phyloP scores from a whole-genome alignment of 1,140 invertebrate genomes.

The Drosophila nigrodunni region DNA sequence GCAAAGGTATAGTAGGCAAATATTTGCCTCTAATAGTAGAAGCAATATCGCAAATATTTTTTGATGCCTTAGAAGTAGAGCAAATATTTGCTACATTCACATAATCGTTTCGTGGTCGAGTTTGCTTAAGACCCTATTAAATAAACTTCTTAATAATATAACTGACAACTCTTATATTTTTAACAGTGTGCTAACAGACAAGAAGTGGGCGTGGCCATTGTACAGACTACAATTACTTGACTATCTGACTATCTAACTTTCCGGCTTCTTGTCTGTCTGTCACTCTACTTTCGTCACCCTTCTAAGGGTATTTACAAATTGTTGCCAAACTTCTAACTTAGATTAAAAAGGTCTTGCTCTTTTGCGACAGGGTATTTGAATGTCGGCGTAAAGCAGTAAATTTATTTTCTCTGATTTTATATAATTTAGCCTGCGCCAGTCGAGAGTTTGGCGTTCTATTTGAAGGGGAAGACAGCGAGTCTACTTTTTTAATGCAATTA shows the following conservation, averaged over 20 bases:
- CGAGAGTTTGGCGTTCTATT: conserved; percentile 29
- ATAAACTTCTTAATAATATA: too few relatives aligned
- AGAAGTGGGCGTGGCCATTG: not conserved
- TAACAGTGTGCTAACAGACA: too few relatives aligned
- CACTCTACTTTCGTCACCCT: not conserved
- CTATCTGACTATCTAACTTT: conserved; percentile 22
- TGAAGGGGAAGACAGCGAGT: conserved; percentile 5
- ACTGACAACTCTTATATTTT: too few relatives aligned
- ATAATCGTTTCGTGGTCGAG: too few relatives aligned
- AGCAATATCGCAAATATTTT: too few relatives aligned
- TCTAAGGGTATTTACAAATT: not conserved
- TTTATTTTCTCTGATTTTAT: conserved; percentile 61
- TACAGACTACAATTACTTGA: conserved; percentile 14
- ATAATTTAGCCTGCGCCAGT: conserved; percentile 72
- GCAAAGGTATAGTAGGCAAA: too few relatives aligned
- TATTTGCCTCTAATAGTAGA: too few relatives aligned
- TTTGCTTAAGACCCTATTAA: too few relatives aligned
- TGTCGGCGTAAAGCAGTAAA: not conserved
- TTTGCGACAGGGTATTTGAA: conserved; percentile 28
- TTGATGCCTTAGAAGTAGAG: too few relatives aligned
- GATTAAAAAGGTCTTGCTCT: not conserved
- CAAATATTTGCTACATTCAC: too few relatives aligned
- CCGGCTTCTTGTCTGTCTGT: conserved; percentile 17
- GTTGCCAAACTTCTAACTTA: not conserved
- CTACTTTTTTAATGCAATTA: conserved; percentile 80